Evolutionary conservation across 2,888 invertebrate genomes (phyloP).

Genomic region (Eubasilissa splendida): DNA sequence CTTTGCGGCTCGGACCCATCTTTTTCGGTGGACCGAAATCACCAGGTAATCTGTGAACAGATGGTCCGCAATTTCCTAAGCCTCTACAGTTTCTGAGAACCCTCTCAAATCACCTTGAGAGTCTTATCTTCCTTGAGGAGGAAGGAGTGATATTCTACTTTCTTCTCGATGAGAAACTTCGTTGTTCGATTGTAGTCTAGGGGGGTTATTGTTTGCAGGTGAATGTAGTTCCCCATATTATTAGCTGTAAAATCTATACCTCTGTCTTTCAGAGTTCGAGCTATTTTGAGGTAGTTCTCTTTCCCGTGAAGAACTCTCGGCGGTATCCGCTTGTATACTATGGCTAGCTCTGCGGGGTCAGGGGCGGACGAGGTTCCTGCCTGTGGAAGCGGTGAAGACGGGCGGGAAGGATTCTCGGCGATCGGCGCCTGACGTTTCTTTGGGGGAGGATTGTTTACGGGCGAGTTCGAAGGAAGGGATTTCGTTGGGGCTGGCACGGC

Average conservation of each 20-base stretch:
- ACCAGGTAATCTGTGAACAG: background rate
- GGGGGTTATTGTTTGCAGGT: background rate
- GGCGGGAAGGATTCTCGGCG: no score
- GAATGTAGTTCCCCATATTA: background rate
- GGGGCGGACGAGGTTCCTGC: no score
- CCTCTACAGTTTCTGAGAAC: background rate
- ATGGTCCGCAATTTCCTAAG: background rate
- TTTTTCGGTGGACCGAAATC: background rate
- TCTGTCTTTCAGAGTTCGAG: no score
- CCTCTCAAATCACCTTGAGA: background rate
- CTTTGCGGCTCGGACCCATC: background rate
- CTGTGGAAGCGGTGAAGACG: no score
- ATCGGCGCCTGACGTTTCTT: no score
- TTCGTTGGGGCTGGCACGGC: no score
- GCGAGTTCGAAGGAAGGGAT: no score
- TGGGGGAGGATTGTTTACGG: no score
- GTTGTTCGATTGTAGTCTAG: background rate
- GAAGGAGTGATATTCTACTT: background rate
- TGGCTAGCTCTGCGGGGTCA: no score
- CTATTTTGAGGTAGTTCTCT: no score
- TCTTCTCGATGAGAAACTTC: background rate
- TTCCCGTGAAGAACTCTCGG: no score
- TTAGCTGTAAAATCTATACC: background rate
- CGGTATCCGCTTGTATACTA: no score
- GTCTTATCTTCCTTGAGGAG: background rate